These are phyloP conservation scores for Drosophila prostipennis DNA, from an alignment of 2,888 invertebrate species.

Conservation along the genomic window DNA sequence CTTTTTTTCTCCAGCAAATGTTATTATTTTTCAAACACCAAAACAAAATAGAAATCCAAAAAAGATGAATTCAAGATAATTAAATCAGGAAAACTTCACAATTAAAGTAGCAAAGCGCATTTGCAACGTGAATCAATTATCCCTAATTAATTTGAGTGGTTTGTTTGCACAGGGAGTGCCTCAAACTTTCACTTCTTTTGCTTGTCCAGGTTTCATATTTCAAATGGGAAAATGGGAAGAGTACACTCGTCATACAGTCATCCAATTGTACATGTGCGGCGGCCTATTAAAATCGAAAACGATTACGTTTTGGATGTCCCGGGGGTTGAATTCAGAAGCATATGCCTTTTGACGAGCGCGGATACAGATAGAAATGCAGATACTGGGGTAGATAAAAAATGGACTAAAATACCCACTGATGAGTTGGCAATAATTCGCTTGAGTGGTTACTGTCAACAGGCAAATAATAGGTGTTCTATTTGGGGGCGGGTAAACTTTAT, in stretches of 20 bases:
- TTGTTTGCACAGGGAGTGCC: slow-evolving; percentile 50
- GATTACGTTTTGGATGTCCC: slow-evolving; percentile 34
- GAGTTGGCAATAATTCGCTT: slow-evolving; percentile 76
- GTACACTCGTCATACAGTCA: slow-evolving; percentile 23
- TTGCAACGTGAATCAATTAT: slow-evolving; percentile 51
- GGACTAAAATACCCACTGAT: slow-evolving; percentile 75
- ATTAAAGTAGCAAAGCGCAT: slow-evolving; percentile 9
- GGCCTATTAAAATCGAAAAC: slow-evolving; percentile 57
- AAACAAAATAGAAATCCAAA: background rate
- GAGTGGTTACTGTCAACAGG: slow-evolving; percentile 77
- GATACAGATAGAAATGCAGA: slow-evolving; percentile 26
- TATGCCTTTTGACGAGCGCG: slow-evolving; percentile 57
- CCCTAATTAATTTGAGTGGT: slow-evolving; percentile 64
- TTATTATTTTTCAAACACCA: background rate
- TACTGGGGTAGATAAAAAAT: slow-evolving; percentile 56
- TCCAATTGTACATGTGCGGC: slow-evolving; percentile 20
- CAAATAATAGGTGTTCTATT: slow-evolving; percentile 73
- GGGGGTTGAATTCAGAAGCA: slow-evolving; percentile 61
- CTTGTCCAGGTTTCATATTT: slow-evolving; percentile 54
- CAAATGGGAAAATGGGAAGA: slow-evolving; percentile 35
- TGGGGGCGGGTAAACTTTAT: slow-evolving; percentile 60
- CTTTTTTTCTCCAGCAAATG: no score
- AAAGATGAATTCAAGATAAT: background rate
- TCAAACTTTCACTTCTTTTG: slow-evolving; percentile 31
- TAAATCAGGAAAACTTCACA: background rate